phyloP scores from a whole-genome alignment of 2,797 vertebrate species.

The Spinibarbus caldwelli region DNA sequence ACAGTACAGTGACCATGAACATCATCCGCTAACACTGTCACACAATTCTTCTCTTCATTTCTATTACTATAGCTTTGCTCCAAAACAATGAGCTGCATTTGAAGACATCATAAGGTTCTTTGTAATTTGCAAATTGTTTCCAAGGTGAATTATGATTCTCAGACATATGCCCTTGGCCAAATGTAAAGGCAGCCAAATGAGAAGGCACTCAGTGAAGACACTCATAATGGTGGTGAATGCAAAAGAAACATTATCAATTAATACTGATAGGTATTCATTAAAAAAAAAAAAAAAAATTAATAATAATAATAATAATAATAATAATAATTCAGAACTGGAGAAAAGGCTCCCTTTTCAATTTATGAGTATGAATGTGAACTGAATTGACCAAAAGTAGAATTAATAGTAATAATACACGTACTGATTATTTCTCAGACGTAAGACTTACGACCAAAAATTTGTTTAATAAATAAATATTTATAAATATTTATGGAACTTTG shows the following conservation, averaged over 20 bases:
- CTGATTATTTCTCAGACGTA: too few relatives aligned
- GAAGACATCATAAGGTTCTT: not conserved
- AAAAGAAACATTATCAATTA: not conserved
- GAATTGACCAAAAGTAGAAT: not conserved
- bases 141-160: not conserved
- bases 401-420: too few relatives aligned
- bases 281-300: too few relatives aligned
- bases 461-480: too few relatives aligned
- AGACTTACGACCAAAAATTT: not conserved
- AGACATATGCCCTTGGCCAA: not conserved
- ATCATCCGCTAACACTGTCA: not conserved
- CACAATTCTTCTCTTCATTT: not conserved
- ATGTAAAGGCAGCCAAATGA: not conserved
- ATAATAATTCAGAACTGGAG: not conserved
- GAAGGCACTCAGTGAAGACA: not conserved
- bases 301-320: too few relatives aligned
- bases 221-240: not conserved
- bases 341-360: not conserved
- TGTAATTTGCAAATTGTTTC: not conserved
- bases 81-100: not conserved
- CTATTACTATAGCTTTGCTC: not conserved
- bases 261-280: not conserved
- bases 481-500: not conserved
- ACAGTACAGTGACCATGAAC: not conserved
- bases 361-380: not conserved